Base-by-base conservation (phyloP, 2,797 vertebrate genomes). In the Tragelaphus eurycerus region DNA sequence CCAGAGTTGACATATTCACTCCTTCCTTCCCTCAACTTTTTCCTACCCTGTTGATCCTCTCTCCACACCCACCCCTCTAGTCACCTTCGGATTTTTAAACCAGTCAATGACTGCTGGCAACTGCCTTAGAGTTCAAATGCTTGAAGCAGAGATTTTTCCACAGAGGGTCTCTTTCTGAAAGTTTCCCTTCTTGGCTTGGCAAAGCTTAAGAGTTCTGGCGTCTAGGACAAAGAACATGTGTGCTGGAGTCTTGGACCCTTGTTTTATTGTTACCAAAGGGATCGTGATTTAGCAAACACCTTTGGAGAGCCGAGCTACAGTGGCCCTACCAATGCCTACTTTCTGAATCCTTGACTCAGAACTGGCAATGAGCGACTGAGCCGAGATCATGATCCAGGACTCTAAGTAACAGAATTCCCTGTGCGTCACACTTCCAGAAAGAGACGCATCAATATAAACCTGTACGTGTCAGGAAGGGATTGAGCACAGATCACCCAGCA, bases 261-360 rank as follows among this genome's bases (percentile, higher is more conserved):
- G 86, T 93, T 97, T 98, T 96, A 98, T 96, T 96, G 74, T 96
- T 96, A 96, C 93, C 96, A 93, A 91, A 97, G 94, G 96, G 78
- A 89, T 96, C 19, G 0, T 96, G 96, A 94, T 90, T 96, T 81
- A 79, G 64, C 91, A 92, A 96, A 93, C 79, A 96, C 90, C 86
- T 96, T 95, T 92, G 64, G 85, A 84, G 48, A 95, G 79, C 97
- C 94, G 52, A n/a, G 34, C 96, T 93, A 12, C 46, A 25, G 52
- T 62, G 64, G 50, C 82, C 86, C n/a, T 54, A 43, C 55, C 87
- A 55, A 23, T 78, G 67, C 89, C 38, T 90, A 7, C 74, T 83
- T 82, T 90, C 92, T 90, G 78, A 89, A 85, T 74, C 76, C 52
- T 97, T 27, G 6, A 79, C 82, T 54, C 89, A 90, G 74, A 92